These are phyloP conservation scores for Litoditis marina DNA, from an alignment of 2,888 invertebrate genomes.

Conservation along the genomic window DNA sequence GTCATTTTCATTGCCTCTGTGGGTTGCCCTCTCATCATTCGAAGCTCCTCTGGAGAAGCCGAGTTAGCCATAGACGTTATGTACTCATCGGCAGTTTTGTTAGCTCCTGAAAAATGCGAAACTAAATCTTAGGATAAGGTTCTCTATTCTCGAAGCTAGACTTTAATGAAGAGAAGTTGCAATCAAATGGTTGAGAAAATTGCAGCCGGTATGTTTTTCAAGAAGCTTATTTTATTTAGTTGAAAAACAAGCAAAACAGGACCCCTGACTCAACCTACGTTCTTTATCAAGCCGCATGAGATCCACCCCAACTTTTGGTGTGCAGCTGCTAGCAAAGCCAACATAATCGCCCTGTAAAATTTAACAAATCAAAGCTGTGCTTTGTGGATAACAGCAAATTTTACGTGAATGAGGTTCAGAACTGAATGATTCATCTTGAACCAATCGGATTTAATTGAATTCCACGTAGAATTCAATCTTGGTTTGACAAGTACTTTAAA, in stretches of 20 bases:
- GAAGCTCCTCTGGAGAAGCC: constrained; percentile 55
- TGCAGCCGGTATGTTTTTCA: no score
- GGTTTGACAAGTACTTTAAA: no score
- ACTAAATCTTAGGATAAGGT: no score
- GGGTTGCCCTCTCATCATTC: constrained; percentile 54
- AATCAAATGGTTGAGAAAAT: no score
- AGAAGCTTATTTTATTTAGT: background rate
- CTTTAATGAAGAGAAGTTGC: no score
- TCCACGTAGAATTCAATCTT: no score
- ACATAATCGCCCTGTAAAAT: constrained; percentile 58
- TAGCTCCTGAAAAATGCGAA: constrained; percentile 50
- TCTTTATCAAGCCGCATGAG: constrained; percentile 58
- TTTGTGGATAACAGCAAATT: no score
- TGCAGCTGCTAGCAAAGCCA: constrained; percentile 58
- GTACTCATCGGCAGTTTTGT: constrained; percentile 60
- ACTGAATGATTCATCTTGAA: no score
- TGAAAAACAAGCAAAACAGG: background rate
- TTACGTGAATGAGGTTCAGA: no score
- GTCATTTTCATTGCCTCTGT: constrained; percentile 61
- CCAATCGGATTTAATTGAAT: no score
- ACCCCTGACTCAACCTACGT: constrained; percentile 27
- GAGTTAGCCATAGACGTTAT: constrained; percentile 60
- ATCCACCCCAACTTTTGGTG: constrained; percentile 57
- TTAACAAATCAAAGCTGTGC: no score
- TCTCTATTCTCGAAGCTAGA: no score